Base-by-base conservation (phyloP, 2,113 vertebrate genomes). In the Stomatorhinus ivindoensis region DNA sequence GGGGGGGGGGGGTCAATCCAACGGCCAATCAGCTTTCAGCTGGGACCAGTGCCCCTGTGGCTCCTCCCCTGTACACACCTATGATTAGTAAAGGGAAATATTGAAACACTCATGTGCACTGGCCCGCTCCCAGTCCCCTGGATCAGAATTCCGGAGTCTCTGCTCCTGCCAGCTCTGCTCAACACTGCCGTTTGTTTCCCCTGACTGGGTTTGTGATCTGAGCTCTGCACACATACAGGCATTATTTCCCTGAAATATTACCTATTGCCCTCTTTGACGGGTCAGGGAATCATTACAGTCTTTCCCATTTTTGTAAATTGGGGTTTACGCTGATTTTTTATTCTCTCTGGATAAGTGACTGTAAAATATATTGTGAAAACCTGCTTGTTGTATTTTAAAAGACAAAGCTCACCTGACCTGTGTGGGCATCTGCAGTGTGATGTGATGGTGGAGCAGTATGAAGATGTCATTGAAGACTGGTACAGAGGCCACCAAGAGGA, bases 381-480 rank as follows among this genome's bases (percentile, higher is more conserved):
- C 35, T 80, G 35, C 73, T 80, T 80, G 31, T 19, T 42, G 10
- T 80, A 80, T 80, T 42, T 7, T 42, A 42, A 80, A 39, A 76
- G 27, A 39, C 39, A 42, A 80, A 19, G 73, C 17, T 80, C 7
- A 15, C 35, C 7, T 80, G 73, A 80, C 35, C 73, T 42, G 17
- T 80, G 35, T 42, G 73, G 31, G 31, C 73, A 19, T 80, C 35
- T 80, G 15, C 92, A 99, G 98, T 99, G 98, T 0, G 98, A 99
- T 0, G 95, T 97, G 90, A 91, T 99, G 97, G 95, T 99, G 82
- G 98, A 99, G 85, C 93, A 97, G 93, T 99, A 97, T 0, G 98
- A 99, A 94, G 97, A 99, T 0, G 98, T 99, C 91, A 98, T 99
- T 0, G 98, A 99, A 90, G 98, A 99, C 90, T 99, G 98, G 98